phyloP scores from a whole-genome alignment of 2,113 vertebrate genomes.

The Ivindomyrus marchei region DNA sequence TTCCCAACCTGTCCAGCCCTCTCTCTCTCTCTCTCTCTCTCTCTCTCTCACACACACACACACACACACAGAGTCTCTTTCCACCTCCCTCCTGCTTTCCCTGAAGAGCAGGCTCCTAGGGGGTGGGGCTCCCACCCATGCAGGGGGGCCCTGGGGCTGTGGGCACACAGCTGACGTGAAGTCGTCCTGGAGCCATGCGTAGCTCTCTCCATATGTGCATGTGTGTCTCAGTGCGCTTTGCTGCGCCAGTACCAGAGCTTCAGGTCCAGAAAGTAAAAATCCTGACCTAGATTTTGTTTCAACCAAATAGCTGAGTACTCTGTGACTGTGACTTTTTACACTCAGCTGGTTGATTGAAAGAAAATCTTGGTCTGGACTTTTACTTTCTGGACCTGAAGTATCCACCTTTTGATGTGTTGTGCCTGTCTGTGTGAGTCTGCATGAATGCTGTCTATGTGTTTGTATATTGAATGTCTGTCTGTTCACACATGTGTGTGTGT shows the following conservation, averaged over 20 bases:
- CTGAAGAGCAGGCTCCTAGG: neutral
- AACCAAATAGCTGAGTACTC: neutral
- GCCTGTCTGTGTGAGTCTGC: neutral
- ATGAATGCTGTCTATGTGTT: neutral
- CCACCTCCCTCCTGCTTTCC: neutral
- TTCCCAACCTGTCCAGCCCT: conserved; percentile 7
- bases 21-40: neutral
- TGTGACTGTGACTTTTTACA: neutral
- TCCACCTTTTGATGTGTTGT: neutral
- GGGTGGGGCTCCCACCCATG: neutral
- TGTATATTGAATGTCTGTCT: neutral
- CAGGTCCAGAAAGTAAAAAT: neutral
- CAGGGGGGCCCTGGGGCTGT: conserved; percentile 12
- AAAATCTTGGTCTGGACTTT: neutral
- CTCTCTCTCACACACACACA: neutral
- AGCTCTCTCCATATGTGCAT: neutral
- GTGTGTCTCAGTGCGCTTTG: neutral
- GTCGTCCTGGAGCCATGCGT: neutral
- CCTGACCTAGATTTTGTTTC: neutral
- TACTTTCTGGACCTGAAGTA: neutral
- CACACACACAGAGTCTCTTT: neutral
- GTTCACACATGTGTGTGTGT: neutral
- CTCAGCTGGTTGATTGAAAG: neutral
- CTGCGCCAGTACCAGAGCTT: neutral
- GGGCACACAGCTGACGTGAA: conserved; percentile 13